These are phyloP conservation scores for Onychomys torridus DNA, from an alignment of 2,797 vertebrate species.

Conservation along the genomic window DNA sequence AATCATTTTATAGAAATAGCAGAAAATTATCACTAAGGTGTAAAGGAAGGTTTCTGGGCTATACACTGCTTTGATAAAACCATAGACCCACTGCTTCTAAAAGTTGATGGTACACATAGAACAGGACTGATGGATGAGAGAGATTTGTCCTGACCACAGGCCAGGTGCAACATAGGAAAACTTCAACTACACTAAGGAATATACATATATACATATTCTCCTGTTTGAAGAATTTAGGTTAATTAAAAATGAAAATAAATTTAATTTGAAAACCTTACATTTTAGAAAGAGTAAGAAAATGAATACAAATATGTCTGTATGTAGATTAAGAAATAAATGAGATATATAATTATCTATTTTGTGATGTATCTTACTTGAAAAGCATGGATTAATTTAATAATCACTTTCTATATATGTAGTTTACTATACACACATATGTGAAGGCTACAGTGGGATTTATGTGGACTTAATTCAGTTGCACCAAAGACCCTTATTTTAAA, in stretches of 20 bases:
- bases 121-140: no score
- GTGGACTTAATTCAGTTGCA: constrained; percentile 8
- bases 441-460: neutral
- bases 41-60: no score
- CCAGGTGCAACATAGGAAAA: no score
- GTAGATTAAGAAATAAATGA: constrained; percentile 35
- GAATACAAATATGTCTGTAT: neutral
- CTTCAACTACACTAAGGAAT: no score
- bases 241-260: constrained; percentile 28
- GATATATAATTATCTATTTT: neutral
- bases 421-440: neutral
- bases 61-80: no score
- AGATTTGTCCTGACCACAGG: no score
- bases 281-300: constrained; percentile 42
- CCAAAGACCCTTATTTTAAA: constrained; percentile 23
- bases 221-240: neutral
- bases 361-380: neutral
- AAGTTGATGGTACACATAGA: no score
- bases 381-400: neutral
- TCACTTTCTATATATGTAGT: neutral
- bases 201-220: neutral
- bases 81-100: no score
- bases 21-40: neutral
- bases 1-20: neutral
- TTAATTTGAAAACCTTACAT: constrained; percentile 34